Conservation (phyloP, 53 echinoderm and acorn worm species). For the Luidia sarsii region DNA sequence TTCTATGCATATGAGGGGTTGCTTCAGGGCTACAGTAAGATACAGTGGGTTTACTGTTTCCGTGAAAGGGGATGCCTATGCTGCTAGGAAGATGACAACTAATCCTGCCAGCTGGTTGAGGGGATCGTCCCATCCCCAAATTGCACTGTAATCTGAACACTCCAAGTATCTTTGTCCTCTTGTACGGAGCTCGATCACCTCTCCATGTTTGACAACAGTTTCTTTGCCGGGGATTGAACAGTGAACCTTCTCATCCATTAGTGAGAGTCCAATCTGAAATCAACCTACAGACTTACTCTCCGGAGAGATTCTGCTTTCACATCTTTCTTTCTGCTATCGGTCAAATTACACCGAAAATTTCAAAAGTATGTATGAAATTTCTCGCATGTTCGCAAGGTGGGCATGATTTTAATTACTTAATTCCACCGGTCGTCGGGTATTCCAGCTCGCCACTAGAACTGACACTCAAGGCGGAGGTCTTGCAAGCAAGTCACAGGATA, state of each 20-base stretch:
- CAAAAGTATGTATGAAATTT: not conserved
- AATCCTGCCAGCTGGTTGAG: too few species aligned
- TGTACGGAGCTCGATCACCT: not conserved
- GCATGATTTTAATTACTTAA: conserved; percentile 42
- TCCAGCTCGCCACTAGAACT: conserved; percentile 1
- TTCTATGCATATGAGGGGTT: too few species aligned
- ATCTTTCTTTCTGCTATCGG: conserved; percentile 16
- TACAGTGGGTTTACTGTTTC: too few species aligned
- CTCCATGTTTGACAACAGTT: not conserved
- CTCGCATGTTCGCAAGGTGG: not conserved
- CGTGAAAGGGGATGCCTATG: too few species aligned
- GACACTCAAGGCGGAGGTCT: too few species aligned
- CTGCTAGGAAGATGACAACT: too few species aligned
- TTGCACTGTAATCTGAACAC: too few species aligned
- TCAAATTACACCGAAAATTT: conserved; percentile 48
- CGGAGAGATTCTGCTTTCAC: conserved; percentile 1
- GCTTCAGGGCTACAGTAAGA: too few species aligned
- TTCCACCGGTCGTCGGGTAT: conserved; percentile 4
- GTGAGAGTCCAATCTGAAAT: not conserved
- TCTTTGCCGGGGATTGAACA: not conserved
- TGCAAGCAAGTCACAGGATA: conserved; percentile 46
- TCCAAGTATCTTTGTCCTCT: too few species aligned
- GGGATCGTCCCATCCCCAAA: too few species aligned
- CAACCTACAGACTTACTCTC: not conserved
- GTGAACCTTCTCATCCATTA: not conserved